Evolutionary conservation across 2,888 invertebrate genomes (phyloP).

Genomic region (Myopa tessellatipennis): DNA sequence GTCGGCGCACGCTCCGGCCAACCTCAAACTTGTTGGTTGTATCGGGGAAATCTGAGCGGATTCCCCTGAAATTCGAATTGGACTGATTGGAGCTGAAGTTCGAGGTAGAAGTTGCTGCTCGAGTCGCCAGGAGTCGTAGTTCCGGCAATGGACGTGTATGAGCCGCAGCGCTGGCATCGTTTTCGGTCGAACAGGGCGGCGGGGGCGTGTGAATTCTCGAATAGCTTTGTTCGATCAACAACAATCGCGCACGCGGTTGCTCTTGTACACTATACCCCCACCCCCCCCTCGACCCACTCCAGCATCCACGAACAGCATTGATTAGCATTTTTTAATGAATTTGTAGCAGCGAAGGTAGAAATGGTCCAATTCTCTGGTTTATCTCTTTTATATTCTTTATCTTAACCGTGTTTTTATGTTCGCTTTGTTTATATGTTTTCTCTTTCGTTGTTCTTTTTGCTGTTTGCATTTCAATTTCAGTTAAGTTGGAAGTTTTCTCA

Average conservation of each 20-base stretch:
- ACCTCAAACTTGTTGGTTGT: slow-evolving; percentile 48
- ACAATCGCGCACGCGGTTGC: no score
- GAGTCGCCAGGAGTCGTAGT: no score
- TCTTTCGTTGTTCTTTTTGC: neutral
- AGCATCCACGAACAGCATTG: neutral
- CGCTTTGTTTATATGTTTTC: slow-evolving; percentile 14
- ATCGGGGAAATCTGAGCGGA: slow-evolving; percentile 26
- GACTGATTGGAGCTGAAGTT: slow-evolving; percentile 6
- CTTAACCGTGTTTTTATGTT: slow-evolving; percentile 1
- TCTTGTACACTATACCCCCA: neutral
- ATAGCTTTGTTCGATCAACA: no score
- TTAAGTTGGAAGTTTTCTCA: slow-evolving; percentile 15
- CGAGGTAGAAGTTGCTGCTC: neutral
- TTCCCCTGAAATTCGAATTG: slow-evolving; percentile 39
- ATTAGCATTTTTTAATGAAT: slow-evolving; percentile 27
- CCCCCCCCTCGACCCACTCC: neutral
- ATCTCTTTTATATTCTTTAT: neutral
- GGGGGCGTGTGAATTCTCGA: no score
- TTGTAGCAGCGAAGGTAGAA: neutral
- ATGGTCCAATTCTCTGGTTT: neutral
- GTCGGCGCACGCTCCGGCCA: slow-evolving; percentile 43
- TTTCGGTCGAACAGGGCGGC: no score
- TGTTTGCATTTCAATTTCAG: slow-evolving; percentile 35
- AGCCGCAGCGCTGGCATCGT: no score
- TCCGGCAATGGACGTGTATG: no score